Conservation (phyloP, 2,113 vertebrate genomes). For the Triplophysa rosa region DNA sequence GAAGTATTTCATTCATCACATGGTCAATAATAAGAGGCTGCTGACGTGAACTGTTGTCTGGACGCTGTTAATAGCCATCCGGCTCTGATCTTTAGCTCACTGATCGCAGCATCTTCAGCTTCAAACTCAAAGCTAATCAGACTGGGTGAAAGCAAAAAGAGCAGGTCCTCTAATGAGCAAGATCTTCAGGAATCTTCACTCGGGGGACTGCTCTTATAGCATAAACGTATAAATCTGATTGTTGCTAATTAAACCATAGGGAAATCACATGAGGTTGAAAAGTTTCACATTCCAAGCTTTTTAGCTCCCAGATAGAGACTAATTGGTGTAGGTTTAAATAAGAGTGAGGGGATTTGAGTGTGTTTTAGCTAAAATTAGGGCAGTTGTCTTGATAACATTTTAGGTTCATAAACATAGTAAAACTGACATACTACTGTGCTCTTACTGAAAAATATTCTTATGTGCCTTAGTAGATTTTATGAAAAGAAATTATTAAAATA, state of each 20-base stretch:
- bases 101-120: constrained; percentile 20
- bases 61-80: background rate
- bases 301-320: constrained; percentile 23
- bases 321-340: constrained; percentile 38
- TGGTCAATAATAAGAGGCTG: background rate
- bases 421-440: background rate
- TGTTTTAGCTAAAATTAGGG: background rate
- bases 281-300: constrained; percentile 48
- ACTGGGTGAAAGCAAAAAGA: constrained; percentile 16
- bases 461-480: too few species aligned
- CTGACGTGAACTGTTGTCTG: constrained; percentile 1
- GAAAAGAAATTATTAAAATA: too few species aligned
- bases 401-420: background rate
- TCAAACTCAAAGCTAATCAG: constrained; percentile 18
- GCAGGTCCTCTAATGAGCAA: constrained; percentile 66
- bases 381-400: constrained; percentile 10
- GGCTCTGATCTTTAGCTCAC: constrained; percentile 6
- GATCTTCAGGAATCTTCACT: constrained; percentile 56
- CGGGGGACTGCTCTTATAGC: constrained; percentile 58
- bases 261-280: constrained; percentile 58
- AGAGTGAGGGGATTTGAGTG: background rate
- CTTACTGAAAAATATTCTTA: too few species aligned
- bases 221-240: constrained; percentile 64
- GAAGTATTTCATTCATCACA: constrained; percentile 15
- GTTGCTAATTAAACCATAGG: constrained; percentile 72